Base-by-base conservation (phyloP, 2,113 vertebrate species). In the Crotalus helleri region DNA sequence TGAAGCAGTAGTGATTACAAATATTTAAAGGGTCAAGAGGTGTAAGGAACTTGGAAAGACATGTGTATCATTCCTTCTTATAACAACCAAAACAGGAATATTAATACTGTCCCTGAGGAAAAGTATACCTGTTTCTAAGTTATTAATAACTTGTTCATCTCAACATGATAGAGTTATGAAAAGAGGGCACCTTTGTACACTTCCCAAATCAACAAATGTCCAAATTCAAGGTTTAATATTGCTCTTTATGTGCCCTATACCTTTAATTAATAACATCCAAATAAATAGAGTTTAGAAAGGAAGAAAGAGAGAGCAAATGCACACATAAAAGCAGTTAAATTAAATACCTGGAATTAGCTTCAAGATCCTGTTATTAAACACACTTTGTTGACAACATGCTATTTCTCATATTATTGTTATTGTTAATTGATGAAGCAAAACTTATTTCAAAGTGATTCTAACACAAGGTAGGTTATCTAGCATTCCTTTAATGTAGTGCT, bases 321-420 rank as follows among this genome's bases (percentile, higher is more conserved):
- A 61, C 4, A 64, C 53, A 93, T 90, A 90, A 93, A 93, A 69
- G 46, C 58, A 87, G 44, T 87, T 94, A 51, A 12, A 91, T 39
- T 95, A 59, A 89, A 59, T 94, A 90, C 88, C 94, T 85, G 8
- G 89, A 95, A 49, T 87, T 96, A 93, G 92, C 94, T 93, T 92
- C 90, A 88, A 53, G 92, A 92, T 91, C 89, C 19, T 91, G 11
- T 85, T 95, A 86, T 81, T 91, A 90, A 95, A 91, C 4, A 92
- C 64, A 94, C 81, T 87, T 89, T 85, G 91, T 85, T 85, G 90
- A 51, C 54, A 5, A 3, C 59, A 24, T 12, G 87, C 92, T 93
- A 46, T 24, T 0, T 0, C n/a, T 92, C 1, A 81, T 90, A 4
- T 5, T 91, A 90, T 54, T 85, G 21, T 4, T 8, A 0, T 11